phyloP scores from a whole-genome alignment of 1,140 invertebrate genomes.

The Conus ventricosus region DNA sequence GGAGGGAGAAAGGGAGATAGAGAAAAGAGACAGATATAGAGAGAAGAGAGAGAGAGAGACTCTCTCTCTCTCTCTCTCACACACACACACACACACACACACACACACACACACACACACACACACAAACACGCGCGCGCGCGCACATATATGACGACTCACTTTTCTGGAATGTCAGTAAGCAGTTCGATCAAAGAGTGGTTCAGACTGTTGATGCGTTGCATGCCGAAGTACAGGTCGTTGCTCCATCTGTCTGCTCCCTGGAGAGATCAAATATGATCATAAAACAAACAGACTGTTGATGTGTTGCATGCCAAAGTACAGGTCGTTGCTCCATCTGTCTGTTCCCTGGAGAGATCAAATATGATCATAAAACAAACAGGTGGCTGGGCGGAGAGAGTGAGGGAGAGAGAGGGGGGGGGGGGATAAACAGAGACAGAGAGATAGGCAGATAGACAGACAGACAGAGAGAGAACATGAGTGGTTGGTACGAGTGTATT shows the following conservation, averaged over 20 bases:
- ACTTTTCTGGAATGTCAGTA: slow-evolving; percentile 75
- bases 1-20: background rate
- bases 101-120: no score
- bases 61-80: no score
- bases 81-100: no score
- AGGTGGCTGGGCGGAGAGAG: no score
- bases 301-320: slow-evolving; percentile 66
- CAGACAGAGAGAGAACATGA: no score
- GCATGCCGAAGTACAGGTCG: slow-evolving; percentile 67
- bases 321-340: slow-evolving; percentile 71
- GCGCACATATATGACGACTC: slow-evolving; percentile 31
- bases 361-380: background rate
- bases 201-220: slow-evolving; percentile 70
- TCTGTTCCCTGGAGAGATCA: slow-evolving; percentile 62
- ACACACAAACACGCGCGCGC: no score
- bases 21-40: no score
- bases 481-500: no score
- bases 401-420: no score
- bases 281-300: slow-evolving; percentile 50
- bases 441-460: no score
- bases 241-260: slow-evolving; percentile 72
- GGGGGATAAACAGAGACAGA: no score
- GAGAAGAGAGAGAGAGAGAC: no score
- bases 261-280: slow-evolving; percentile 43
- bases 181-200: slow-evolving; percentile 74